Base-by-base conservation (phyloP, 2,888 invertebrate species). In the Copidosoma aretas region DNA sequence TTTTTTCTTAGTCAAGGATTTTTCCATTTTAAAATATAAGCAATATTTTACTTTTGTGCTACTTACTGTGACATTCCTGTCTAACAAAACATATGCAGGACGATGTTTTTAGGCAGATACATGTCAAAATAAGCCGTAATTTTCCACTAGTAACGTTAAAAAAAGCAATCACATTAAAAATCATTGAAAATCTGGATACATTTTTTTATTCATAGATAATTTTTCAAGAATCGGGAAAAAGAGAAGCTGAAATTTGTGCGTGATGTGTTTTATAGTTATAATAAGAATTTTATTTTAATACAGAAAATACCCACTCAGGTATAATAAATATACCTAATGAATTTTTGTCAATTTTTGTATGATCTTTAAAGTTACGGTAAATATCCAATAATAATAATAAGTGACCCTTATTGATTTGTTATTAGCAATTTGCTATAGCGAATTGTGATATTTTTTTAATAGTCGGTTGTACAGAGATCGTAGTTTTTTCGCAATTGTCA, bases 61-160 rank as follows among this genome's bases (percentile, higher is more conserved):
- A 21, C 57, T 56, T 57, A 60, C 24, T 63, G 17, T 64, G 57
- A 19, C 54, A 65, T 63, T 64, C 41, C 63, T 66, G n/a, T n/a
- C 49, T 63, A 43, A 60, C 67, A 60, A 66, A 66, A 60, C 43
- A 70, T 8, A 46, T 15, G 12, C 12, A 14, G 43, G 43, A 12
- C 43, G 1, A 46, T 46, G 3, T 46, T 46, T 46, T 46, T 17
- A 15, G 17, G 1, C 3, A 46, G 12, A 46, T 46, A 46, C 14
- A 1, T 46, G 17, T 46, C 43, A 46, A 17, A 46, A 12, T 46
- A 46, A 46, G 43, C 12, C 3, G 43, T 46, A 14, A 46, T 8
- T 2, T 46, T 46, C 1, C 43, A 46, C 3, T 46, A 46, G 3
- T 46, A 12, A 46, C 43, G 14, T 8, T 46, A 46, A 46, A 46